Base-by-base conservation (phyloP, 2,113 vertebrate genomes). In the Lasiurus cinereus region DNA sequence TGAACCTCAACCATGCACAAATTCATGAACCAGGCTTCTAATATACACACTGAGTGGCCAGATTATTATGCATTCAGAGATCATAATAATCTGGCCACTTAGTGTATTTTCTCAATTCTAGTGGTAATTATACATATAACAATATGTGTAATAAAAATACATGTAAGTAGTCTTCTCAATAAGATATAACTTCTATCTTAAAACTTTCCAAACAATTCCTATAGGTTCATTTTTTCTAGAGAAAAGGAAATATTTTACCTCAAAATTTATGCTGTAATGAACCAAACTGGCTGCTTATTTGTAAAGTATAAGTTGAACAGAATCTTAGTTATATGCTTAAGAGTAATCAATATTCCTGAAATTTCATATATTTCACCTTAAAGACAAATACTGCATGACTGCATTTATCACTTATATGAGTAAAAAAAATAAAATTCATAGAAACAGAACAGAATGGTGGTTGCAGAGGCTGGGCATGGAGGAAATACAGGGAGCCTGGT, bases 81-180 rank as follows among this genome's bases (percentile, higher is more conserved):
- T 52, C 50, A 52, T 52, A 16, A 52, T 52, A 52, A 52, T 52
- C 52, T 52, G 5, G 15, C 15, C 16, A 52, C 15, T 52, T 16
- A 52, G 52, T 52, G 16, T 52, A 86, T 64, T 33, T 88, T 24
- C 76, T 96, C 72, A 91, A 77, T 69, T 89, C 64, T 83, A 70
- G n/a, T 94, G 19, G 48, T 43, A 91, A 82, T 21, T 89, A 84
- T 14, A 94, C 31, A 95, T 52, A 54, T 80, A 92, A 54, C 77
- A 92, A 33, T 73, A 67, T 46, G 22, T 76, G 15, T 36, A 93
- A 74, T 48, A 94, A 83, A 88, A 92, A 59, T n/a, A 43, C n/a
- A 86, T 33, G n/a, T 74, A 80, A 76, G 27, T 67, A 62, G 19
- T 91, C 31, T 74, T 78, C 66, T 74, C 59, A 73, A 24, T 62